These are phyloP conservation scores for Andrena minutula DNA, from an alignment of 2,888 invertebrate genomes.

Conservation along the genomic window DNA sequence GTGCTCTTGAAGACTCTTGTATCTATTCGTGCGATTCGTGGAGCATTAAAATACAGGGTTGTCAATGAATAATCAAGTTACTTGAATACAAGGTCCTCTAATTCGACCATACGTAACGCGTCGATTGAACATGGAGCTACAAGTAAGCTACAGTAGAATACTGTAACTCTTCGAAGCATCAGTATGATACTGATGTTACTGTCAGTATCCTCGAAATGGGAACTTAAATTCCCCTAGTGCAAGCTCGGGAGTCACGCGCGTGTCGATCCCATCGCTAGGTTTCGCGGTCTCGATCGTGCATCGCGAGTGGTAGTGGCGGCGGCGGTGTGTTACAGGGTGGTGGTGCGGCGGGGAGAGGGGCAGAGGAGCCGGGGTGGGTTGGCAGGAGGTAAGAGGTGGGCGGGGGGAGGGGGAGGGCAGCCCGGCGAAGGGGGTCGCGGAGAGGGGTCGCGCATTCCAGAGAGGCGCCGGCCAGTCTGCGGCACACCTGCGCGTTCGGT, in stretches of 20 bases:
- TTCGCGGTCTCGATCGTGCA: conserved; percentile 67
- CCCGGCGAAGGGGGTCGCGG: conserved; percentile 33
- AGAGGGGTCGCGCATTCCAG: conserved; percentile 80
- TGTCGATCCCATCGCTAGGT: conserved; percentile 52
- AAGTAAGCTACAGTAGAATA: too few species aligned
- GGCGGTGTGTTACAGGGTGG: conserved; percentile 41
- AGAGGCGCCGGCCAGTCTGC: conserved; percentile 84
- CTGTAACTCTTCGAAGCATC: not conserved
- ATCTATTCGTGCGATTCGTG: too few species aligned
- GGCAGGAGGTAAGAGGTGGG: conserved; percentile 44
- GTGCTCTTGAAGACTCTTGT: too few species aligned
- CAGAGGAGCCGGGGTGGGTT: conserved; percentile 35
- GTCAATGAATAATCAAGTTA: too few species aligned
- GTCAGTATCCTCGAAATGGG: not conserved
- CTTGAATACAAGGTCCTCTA: too few species aligned
- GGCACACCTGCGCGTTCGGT: conserved; percentile 84
- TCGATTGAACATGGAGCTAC: too few species aligned
- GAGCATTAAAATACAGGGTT: too few species aligned
- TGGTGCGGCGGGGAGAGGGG: conserved; percentile 4
- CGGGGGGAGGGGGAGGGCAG: conserved; percentile 47
- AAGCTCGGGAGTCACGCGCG: conserved; percentile 12
- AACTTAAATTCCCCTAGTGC: not conserved
- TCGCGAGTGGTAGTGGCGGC: conserved; percentile 64
- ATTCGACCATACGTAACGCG: too few species aligned
- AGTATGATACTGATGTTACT: too few species aligned